Percentiles rank a stretch among this genome's conserved stretches.
Conservation (phyloP, 2,113 vertebrate genomes). For the Notothenia rossii region DNA sequence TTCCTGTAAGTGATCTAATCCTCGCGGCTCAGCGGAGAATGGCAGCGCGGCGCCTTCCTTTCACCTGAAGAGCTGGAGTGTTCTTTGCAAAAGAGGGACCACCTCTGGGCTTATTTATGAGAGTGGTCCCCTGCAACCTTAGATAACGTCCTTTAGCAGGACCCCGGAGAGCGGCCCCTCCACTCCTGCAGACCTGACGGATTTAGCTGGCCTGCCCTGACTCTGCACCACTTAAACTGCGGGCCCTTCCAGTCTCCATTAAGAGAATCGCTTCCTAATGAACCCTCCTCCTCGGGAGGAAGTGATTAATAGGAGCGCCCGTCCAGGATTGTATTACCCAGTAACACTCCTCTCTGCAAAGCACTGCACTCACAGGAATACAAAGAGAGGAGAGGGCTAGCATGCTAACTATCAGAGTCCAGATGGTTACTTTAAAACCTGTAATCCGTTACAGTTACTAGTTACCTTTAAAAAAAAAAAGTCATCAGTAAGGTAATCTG, state of each 20-base stretch:
- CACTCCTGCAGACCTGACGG: constrained; percentile 46
- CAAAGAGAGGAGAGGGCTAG: constrained; percentile 47
- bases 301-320: constrained; percentile 78
- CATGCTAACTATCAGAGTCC: constrained; percentile 2
- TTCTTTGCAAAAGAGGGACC: constrained; percentile 14
- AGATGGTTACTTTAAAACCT: too few relatives aligned
- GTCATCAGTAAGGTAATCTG: too few relatives aligned
- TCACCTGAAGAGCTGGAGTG: constrained; percentile 33
- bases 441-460: too few relatives aligned
- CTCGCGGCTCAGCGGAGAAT: constrained; percentile 16
- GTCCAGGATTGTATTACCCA: constrained; percentile 65
- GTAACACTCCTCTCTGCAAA: constrained; percentile 46
- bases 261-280: constrained; percentile 81
- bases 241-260: constrained; percentile 72
- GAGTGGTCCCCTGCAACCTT: constrained; percentile 46
- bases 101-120: constrained; percentile 61
- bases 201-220: constrained; percentile 67
- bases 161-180: constrained; percentile 43
- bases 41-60: constrained; percentile 5
- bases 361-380: constrained; percentile 58
- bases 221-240: constrained; percentile 74
- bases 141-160: constrained; percentile 71
- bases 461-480: too few relatives aligned
- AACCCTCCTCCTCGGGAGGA: constrained; percentile 75
- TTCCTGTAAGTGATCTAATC: constrained; percentile 65